These are phyloP conservation scores for Ceuthmochares aereus DNA, from an alignment of 2,113 vertebrate species.

Conservation along the genomic window DNA sequence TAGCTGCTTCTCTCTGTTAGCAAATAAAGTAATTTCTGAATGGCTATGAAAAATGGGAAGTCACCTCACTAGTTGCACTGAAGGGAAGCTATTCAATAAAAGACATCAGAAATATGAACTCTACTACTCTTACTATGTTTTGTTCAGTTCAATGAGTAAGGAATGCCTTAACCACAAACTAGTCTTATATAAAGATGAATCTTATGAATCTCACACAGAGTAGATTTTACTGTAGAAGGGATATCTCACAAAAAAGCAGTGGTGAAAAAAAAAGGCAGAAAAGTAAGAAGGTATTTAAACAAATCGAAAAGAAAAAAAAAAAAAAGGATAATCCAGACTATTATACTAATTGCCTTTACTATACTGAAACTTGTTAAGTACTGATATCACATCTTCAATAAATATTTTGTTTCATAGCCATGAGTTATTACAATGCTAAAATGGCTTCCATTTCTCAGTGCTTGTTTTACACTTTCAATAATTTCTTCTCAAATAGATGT, in stretches of 20 bases:
- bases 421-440: background rate
- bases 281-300: rapidly evolving
- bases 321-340: background rate
- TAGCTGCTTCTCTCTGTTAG: background rate
- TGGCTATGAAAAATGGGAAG: background rate
- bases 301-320: background rate
- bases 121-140: background rate
- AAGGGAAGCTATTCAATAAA: slow-evolving; percentile 16
- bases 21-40: background rate
- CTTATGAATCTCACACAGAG: background rate
- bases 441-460: background rate
- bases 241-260: background rate
- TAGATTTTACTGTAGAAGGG: background rate
- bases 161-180: background rate
- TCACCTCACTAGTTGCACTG: background rate
- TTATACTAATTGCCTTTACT: background rate
- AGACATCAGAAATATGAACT: background rate
- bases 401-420: background rate
- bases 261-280: background rate
- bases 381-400: background rate
- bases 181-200: background rate
- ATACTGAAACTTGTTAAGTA: background rate
- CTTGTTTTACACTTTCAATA: background rate
- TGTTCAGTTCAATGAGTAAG: background rate
- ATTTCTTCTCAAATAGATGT: background rate